Evolutionary conservation across 2,797 vertebrate species (phyloP).

Genomic region (Macropus fuliginosus): DNA sequence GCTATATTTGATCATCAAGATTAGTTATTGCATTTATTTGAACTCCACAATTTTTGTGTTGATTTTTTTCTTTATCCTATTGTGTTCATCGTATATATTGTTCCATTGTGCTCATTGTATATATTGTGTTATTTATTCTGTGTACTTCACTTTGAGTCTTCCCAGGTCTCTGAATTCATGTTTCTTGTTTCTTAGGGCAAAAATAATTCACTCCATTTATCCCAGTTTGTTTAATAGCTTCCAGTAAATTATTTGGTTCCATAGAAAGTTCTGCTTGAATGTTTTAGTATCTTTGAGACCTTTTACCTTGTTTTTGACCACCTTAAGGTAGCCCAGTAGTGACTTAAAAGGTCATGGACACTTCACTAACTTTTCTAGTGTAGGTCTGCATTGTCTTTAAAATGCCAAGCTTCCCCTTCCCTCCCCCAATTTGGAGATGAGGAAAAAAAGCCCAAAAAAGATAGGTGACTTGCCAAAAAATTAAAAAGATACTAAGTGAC

Average conservation of each 20-base stretch:
- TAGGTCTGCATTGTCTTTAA: not conserved
- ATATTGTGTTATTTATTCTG: not conserved
- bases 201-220: too few species aligned
- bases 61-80: too few species aligned
- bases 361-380: not conserved
- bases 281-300: not conserved
- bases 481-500: not conserved
- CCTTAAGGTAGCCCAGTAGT: not conserved
- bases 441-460: not conserved
- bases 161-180: too few species aligned
- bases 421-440: not conserved
- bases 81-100: too few species aligned
- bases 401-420: not conserved
- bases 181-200: too few species aligned
- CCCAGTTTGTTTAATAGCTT: not conserved
- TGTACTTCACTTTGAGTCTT: not conserved
- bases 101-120: not conserved
- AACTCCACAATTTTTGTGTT: too few species aligned
- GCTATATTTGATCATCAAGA: too few species aligned
- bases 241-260: not conserved
- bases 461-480: not conserved
- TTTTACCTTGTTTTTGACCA: not conserved
- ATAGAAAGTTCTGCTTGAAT: not conserved
- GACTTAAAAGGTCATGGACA: not conserved
- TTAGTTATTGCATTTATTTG: too few species aligned